phyloP scores from a whole-genome alignment of 2,888 invertebrate genomes.

The Thecophora atra region DNA sequence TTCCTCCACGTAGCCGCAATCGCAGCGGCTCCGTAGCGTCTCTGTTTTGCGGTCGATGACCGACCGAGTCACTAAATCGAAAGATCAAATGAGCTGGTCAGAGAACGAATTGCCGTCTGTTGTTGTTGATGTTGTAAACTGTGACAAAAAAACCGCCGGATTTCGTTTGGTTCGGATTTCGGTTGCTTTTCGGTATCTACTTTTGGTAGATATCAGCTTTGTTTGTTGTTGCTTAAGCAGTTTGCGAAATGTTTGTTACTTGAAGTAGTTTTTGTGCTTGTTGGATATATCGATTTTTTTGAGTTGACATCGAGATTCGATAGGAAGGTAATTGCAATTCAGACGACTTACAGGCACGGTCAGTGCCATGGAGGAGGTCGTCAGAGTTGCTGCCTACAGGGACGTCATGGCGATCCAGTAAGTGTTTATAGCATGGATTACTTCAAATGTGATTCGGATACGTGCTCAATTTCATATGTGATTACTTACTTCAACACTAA shows the following conservation, averaged over 20 bases:
- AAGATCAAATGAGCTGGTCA: constrained; percentile 12
- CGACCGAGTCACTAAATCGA: constrained; percentile 55
- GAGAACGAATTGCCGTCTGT: not conserved
- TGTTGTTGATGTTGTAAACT: not conserved
- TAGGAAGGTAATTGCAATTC: constrained; percentile 10
- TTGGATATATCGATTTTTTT: not conserved
- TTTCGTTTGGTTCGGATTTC: not conserved
- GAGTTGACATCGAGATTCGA: constrained; percentile 1
- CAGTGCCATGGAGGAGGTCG: constrained; percentile 35
- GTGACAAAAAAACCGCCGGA: not conserved
- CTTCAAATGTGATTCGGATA: not conserved
- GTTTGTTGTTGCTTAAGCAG: not conserved
- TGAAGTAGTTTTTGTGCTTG: not conserved
- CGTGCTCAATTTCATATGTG: not conserved
- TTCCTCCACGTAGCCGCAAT: not conserved
- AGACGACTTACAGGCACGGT: constrained; percentile 13
- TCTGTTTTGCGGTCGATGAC: constrained; percentile 61
- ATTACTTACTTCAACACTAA: too few species aligned
- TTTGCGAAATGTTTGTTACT: not conserved
- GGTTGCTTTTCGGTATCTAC: not conserved
- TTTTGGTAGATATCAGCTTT: not conserved
- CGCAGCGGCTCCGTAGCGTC: constrained; percentile 55
- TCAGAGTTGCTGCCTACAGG: not conserved
- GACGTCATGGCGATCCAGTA: constrained; percentile 8
- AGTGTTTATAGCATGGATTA: not conserved